Conservation (phyloP, 2,113 vertebrate genomes). For the Micronycteris hirsuta region DNA sequence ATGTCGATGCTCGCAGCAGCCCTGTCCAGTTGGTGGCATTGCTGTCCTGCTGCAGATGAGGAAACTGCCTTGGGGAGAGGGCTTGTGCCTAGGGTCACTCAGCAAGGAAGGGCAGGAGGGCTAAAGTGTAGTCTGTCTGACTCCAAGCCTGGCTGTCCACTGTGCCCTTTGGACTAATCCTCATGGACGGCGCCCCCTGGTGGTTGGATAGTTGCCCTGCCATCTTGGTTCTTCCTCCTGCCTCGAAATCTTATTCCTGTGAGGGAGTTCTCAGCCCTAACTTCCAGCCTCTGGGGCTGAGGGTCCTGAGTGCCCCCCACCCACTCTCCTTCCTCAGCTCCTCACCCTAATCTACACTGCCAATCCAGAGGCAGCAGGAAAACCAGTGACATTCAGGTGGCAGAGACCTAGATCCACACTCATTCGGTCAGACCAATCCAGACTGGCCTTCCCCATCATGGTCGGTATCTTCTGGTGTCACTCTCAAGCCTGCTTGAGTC, state of each 20-base stretch:
- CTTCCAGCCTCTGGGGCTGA: not conserved
- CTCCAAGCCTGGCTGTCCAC: not conserved
- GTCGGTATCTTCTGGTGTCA: not conserved
- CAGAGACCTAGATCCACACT: not conserved
- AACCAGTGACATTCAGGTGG: not conserved
- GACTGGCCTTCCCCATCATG: not conserved
- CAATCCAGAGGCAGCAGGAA: not conserved
- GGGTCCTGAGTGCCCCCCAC: not conserved
- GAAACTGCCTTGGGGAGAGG: not conserved
- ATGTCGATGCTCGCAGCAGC: not conserved
- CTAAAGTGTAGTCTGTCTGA: accelerated
- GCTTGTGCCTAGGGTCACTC: not conserved
- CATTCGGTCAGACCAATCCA: not conserved
- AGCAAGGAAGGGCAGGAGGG: not conserved
- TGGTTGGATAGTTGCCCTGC: not conserved
- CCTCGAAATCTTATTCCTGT: not conserved
- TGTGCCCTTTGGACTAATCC: not conserved
- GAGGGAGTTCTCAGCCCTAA: not conserved
- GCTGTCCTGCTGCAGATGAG: not conserved
- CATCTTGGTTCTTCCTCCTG: not conserved
- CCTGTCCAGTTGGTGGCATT: not conserved
- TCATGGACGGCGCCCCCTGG: not conserved
- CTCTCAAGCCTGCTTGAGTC: not conserved
- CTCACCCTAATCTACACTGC: not conserved
- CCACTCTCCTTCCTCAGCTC: not conserved